A percentile compares a stretch with the other conserved stretches of the same genome.
Conservation (phyloP, 1,140 invertebrate species). For the Theocolax elegans region DNA sequence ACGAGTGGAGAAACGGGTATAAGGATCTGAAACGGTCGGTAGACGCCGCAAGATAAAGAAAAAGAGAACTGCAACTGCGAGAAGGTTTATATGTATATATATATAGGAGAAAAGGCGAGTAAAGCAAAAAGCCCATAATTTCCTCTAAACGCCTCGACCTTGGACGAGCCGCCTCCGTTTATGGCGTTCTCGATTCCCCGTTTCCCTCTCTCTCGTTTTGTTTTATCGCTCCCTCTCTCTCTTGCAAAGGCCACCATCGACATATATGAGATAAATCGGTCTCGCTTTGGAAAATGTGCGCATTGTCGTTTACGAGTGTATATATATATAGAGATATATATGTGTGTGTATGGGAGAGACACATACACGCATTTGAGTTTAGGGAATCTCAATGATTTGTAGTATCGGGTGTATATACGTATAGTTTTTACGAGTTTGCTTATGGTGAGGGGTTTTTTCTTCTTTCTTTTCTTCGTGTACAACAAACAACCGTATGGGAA, state of each 20-base stretch:
- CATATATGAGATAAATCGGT: constrained; percentile 37
- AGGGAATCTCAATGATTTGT: constrained; percentile 20
- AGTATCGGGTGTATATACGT: constrained; percentile 4
- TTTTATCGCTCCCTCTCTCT: background rate
- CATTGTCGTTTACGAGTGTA: constrained; percentile 23
- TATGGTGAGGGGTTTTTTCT: too few relatives aligned
- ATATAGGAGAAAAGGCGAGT: constrained; percentile 22
- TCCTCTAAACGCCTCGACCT: constrained; percentile 57
- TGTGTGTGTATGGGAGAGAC: too few relatives aligned
- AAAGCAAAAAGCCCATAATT: constrained; percentile 57
- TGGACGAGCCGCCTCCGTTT: constrained; percentile 50
- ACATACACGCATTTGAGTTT: too few relatives aligned
- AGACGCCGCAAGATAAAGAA: constrained; percentile 33
- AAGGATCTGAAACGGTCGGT: background rate
- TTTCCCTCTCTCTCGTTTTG: background rate
- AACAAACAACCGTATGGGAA: too few relatives aligned
- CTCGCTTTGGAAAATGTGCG: constrained; percentile 14
- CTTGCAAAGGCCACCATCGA: constrained; percentile 20
- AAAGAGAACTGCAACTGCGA: background rate
- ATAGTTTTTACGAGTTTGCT: constrained; percentile 29
- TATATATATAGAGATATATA: too few relatives aligned
- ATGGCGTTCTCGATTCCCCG: constrained; percentile 44
- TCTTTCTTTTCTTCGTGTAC: too few relatives aligned
- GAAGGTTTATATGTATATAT: background rate
- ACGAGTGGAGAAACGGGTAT: background rate